Base-by-base conservation (phyloP, 2,888 invertebrate genomes). In the Oligia strigilis region DNA sequence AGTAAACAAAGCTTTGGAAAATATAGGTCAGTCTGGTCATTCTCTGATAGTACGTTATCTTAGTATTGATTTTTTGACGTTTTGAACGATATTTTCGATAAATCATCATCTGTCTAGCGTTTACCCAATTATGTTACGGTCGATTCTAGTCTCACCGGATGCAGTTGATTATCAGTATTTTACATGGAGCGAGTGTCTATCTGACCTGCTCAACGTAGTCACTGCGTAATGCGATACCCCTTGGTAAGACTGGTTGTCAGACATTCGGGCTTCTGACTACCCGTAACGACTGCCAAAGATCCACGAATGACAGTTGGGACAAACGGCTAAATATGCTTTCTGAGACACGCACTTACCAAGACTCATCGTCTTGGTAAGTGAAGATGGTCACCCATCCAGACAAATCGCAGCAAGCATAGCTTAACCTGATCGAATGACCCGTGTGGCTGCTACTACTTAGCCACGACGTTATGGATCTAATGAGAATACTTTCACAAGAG, bases 391-490 rank as follows among this genome's bases (percentile, higher is more conserved):
- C 58, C 58, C 58, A 60, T 60, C 58, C 11, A n/a, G 58, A n/a
- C 11, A n/a, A 60, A 58, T 9, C 11, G 11, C 58, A 4, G 11
- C n/a, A 58, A 58, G n/a, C 23, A 4, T 55, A 23, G 11, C n/a
- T 58, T 58, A 58, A 58, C 23, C 23, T 23, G 58, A 58, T 58
- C n/a, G 58, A n/a, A n/a, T 0, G 14, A 14, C 14, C 58, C n/a
- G 4, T n/a, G 9, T 2, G 4, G n/a, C n/a, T 60, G 58, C n/a
- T 60, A 4, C 4, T 60, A n/a, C n/a, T 13, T 60, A n/a, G 58
- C n/a, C n/a, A n/a, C n/a, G n/a, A 60, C 58, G n/a, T 13, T 88
- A 88, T 84, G 82, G 82, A 89, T 90, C 89, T 86, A 90, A 90
- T 86, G 85, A 87, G 81, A 87, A 85, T 86, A 78, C 85, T 85